Evolutionary conservation across 1,140 invertebrate genomes (phyloP).

Genomic region (Stenopsyche tienmushanensis): DNA sequence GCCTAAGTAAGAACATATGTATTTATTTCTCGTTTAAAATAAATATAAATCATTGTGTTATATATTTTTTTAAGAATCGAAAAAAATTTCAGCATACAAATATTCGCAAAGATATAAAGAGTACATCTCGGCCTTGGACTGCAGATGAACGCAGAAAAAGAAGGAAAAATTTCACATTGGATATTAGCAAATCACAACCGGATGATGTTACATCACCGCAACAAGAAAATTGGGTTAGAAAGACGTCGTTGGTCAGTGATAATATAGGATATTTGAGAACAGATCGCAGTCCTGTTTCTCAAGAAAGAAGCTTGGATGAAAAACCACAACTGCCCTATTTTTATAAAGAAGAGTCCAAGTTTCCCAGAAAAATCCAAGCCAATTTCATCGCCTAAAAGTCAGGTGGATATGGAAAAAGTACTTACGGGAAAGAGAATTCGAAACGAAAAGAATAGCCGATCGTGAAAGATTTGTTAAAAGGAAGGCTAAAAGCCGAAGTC

Average conservation of each 20-base stretch:
- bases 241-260: conserved; percentile 38
- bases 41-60: conserved; percentile 1
- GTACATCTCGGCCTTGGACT: conserved; percentile 56
- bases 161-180: conserved; percentile 69
- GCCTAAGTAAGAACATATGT: conserved; percentile 50
- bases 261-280: conserved; percentile 39
- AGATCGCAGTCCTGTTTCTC: conserved; percentile 27
- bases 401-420: conserved; percentile 30
- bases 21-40: conserved; percentile 6
- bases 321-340: conserved; percentile 29
- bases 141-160: conserved; percentile 65
- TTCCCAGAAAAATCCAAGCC: conserved; percentile 57
- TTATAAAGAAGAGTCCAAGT: conserved; percentile 42
- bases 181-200: conserved; percentile 58
- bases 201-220: conserved; percentile 54
- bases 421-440: conserved; percentile 54
- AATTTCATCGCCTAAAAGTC: conserved; percentile 51
- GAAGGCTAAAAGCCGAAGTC: conserved; percentile 61
- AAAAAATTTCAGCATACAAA: conserved; percentile 46
- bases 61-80: neutral
- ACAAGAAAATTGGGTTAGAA: conserved; percentile 53
- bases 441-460: conserved; percentile 49
- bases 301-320: conserved; percentile 31
- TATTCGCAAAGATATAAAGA: conserved; percentile 56
- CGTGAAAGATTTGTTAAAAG: conserved; percentile 55